phyloP scores from a whole-genome alignment of 2,797 vertebrate species.

The Takifugu rubripes region DNA sequence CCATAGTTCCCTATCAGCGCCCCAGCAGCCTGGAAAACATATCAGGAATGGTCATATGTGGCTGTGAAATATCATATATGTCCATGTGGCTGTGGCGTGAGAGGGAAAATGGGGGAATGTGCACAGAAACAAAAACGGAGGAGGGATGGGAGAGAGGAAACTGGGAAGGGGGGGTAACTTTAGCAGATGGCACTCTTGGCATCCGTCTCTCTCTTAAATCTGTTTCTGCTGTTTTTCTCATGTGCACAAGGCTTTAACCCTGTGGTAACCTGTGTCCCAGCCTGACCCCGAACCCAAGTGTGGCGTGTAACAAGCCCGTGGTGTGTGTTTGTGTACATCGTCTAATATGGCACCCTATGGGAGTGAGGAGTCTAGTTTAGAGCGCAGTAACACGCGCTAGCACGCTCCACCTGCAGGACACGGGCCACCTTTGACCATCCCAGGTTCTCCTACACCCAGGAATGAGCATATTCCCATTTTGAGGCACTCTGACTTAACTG shows the following conservation, averaged over 20 bases:
- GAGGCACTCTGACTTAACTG: background rate
- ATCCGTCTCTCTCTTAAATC: slow-evolving; percentile 72
- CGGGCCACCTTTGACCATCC: background rate
- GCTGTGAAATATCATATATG: slow-evolving; percentile 56
- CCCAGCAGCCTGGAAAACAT: slow-evolving; percentile 35
- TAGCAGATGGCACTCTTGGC: slow-evolving; percentile 80
- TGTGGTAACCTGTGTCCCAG: slow-evolving; percentile 72
- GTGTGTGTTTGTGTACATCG: slow-evolving; percentile 37
- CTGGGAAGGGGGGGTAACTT: slow-evolving; percentile 49
- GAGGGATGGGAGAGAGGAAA: slow-evolving; percentile 26
- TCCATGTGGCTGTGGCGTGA: slow-evolving; percentile 27
- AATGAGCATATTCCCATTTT: background rate
- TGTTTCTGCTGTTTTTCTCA: slow-evolving; percentile 78
- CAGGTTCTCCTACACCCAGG: background rate
- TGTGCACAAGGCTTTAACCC: slow-evolving; percentile 75
- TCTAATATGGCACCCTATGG: slow-evolving; percentile 30
- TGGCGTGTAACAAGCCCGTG: slow-evolving; percentile 50
- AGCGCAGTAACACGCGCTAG: background rate
- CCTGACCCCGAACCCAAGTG: slow-evolving; percentile 60
- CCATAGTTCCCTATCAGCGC: slow-evolving; percentile 52
- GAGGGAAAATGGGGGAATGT: slow-evolving; percentile 53
- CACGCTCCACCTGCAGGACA: slow-evolving; percentile 3
- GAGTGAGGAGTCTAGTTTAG: slow-evolving; percentile 10
- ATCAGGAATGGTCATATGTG: slow-evolving; percentile 54
- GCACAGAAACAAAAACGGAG: slow-evolving; percentile 53